phyloP scores from a whole-genome alignment of 1,140 invertebrate species.

The Scaptomyza graminum region DNA sequence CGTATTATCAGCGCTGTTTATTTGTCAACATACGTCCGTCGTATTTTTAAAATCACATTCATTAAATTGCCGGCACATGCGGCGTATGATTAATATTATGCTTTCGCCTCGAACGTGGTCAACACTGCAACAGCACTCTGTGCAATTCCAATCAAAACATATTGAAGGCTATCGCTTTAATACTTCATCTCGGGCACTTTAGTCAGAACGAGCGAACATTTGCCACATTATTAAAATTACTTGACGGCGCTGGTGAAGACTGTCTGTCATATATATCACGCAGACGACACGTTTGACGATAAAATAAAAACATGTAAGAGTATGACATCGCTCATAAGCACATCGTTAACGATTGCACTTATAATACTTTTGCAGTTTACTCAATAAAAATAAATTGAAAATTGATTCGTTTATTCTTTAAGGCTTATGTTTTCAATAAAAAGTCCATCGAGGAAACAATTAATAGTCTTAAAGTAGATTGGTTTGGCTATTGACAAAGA shows the following conservation, averaged over 20 bases:
- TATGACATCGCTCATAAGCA: slow-evolving; percentile 19
- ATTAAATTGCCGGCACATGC: slow-evolving; percentile 50
- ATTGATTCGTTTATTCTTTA: not conserved
- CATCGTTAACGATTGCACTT: slow-evolving; percentile 32
- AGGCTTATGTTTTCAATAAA: not conserved
- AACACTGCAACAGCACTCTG: slow-evolving; percentile 21
- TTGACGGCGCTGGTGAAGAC: slow-evolving; percentile 27
- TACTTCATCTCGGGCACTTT: slow-evolving; percentile 59
- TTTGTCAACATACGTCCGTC: slow-evolving; percentile 58
- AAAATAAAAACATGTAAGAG: slow-evolving; percentile 1
- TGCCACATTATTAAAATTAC: slow-evolving; percentile 78
- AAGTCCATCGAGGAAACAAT: not conserved
- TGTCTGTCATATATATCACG: slow-evolving; percentile 50
- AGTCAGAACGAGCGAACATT: slow-evolving; percentile 60
- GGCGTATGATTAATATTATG: slow-evolving; percentile 72
- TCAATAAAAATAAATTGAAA: not conserved
- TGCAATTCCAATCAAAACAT: slow-evolving; percentile 45
- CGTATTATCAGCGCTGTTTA: slow-evolving; percentile 74
- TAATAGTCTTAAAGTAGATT: not conserved
- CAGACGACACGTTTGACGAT: slow-evolving; percentile 43
- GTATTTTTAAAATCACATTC: slow-evolving; percentile 54
- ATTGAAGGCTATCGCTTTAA: slow-evolving; percentile 32
- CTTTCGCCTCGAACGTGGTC: slow-evolving; percentile 31
- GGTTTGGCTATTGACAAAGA: too few species aligned
- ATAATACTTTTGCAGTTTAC: not conserved